A percentile compares a stretch with the other conserved stretches of the same genome.
Conservation (phyloP, 2,113 vertebrate species). For the Nesoenas mayeri region DNA sequence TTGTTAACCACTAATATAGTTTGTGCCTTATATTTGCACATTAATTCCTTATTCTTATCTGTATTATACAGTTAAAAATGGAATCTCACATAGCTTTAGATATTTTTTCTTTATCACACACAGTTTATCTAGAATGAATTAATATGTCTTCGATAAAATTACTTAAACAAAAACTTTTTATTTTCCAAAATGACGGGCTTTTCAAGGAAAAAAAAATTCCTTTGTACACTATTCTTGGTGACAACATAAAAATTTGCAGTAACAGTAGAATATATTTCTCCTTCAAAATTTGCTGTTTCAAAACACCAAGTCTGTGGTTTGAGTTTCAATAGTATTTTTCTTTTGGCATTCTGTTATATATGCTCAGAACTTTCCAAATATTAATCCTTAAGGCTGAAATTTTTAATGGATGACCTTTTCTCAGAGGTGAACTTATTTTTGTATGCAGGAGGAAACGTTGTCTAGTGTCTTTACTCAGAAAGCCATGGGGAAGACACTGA, state of each 20-base stretch:
- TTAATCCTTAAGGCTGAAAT: background rate
- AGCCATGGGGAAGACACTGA: background rate
- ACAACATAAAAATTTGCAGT: background rate
- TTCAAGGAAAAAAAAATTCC: background rate
- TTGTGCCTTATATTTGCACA: background rate
- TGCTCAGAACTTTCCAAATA: background rate
- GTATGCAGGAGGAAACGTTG: background rate
- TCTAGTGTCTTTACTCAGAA: background rate
- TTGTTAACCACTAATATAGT: background rate
- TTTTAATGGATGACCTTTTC: conserved; percentile 22
- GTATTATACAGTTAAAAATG: background rate
- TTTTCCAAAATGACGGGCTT: background rate
- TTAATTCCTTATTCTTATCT: background rate
- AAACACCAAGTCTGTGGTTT: background rate
- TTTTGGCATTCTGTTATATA: background rate
- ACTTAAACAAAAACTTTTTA: background rate
- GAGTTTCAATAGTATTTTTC: background rate
- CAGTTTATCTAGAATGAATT: background rate
- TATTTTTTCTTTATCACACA: background rate
- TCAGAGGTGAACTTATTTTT: background rate
- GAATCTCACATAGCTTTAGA: background rate
- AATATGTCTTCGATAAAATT: background rate
- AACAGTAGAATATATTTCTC: background rate
- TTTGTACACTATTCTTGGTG: background rate
- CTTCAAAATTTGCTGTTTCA: background rate